Evolutionary conservation across 2,888 invertebrate genomes (phyloP), one percentile per base, ranked within the genome.

Genomic region (Frankliniella fusca): DNA sequence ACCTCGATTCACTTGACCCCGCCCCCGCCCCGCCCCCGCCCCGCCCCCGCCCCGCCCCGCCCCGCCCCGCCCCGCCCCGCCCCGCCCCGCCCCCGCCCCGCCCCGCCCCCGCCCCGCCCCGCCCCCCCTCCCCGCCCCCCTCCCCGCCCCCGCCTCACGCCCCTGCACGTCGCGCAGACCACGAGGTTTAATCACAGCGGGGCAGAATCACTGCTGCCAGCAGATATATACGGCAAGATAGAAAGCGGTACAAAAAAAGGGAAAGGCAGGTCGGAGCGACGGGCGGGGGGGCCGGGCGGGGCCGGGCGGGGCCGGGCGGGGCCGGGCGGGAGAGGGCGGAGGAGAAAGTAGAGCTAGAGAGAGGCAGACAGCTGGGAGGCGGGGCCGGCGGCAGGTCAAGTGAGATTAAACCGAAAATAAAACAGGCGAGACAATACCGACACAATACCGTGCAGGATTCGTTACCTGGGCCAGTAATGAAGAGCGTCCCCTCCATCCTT

Each of bases 171-270:
- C 70, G 18, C 38, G 5, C 54, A 23, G 27, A 76, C 70, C 70
- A 76, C 70, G 27, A 38, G 38, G 70, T 76, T 76, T 76, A 76
- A 76, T 76, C 70, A 76, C 70, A 27, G 70, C 27, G 23, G 27
- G 27, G 23, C 70, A 23, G 70, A 76, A 76, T 76, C 70, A 76
- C 70, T 76, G 70, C 70, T 76, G 70, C 70, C 70, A 76, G 27
- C 70, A 76, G 70, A 76, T 76, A 76, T 76, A 76, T 76, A 76
- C 70, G 70, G 70, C 70, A 76, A 76, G 70, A 76, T 23, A 76
- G 70, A 27, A 76, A 76, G 27, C 70, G 70, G 70, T 27, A 76
- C 70, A 61, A 76, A 76, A 76, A 76, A 76, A 9, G 10, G 23
- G 70, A 70, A 20, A 70, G 70, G 70, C 12, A 8, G 10, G 27